Evolutionary conservation across 2,888 invertebrate genomes (phyloP), one percentile per base, ranked within the genome.

Genomic region (Napeogenes inachia): DNA sequence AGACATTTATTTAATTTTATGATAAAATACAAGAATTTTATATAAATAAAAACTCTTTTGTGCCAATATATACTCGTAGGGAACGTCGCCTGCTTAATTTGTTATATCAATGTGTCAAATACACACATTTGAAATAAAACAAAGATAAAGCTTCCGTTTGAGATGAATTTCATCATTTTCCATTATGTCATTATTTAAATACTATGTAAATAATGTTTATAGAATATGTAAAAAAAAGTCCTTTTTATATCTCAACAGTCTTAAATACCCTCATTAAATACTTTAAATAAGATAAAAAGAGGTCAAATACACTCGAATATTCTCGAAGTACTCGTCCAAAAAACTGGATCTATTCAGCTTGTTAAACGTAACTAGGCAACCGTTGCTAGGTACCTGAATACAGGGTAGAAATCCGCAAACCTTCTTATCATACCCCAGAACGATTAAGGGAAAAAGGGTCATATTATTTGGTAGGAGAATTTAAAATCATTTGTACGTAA

Each of bases 311-410:
- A 47, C 13, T 57, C 46, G 21, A 57, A 57, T 47, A 46, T 38
- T 54, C 47, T 54, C 46, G 45, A 60, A 63, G 54, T 10, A 54
- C 47, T 63, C 50, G 13, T 54, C 59, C 32, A 64, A 64, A 63
- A 60, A 62, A 32, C 45, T 57, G 47, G 57, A 60, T 47, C 32
- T 57, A 60, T 63, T 57, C 57, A 65, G 60, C 65, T 65, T 65
- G 63, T 61, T 66, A 64, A 56, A 64, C 61, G 76, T 77, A 70
- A 70, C 81, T 63, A 72, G 69, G 80, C 76, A 72, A 78, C 75
- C 32, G 76, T 77, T 73, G 73, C 73, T 70, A 73, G 63, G 67
- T 50, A 71, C 63, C 63, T 45, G 60, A 57, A 42, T 65, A 56
- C 60, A 55, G 60, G 50, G 56, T 45, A 45, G 42, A 60, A 60